Percentiles rank a stretch among this genome's conserved stretches.
These are phyloP conservation scores for Parauchenoglanis ngamensis DNA, from an alignment of 2,797 vertebrate species.

Conservation along the genomic window DNA sequence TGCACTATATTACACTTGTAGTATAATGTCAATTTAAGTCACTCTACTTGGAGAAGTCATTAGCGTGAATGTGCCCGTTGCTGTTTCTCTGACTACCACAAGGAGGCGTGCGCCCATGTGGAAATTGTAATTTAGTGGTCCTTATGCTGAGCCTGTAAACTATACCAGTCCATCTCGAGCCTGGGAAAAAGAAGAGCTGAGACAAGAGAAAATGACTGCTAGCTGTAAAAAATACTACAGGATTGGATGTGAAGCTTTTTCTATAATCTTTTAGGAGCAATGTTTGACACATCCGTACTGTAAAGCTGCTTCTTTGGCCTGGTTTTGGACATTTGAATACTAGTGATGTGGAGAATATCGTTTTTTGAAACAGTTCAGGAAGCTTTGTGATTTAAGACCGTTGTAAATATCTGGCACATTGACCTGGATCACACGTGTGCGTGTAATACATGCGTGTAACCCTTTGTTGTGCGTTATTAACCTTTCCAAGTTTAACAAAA, in stretches of 20 bases:
- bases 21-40: neutral
- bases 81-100: conserved; percentile 64
- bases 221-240: conserved; percentile 14
- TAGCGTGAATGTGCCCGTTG: conserved; percentile 26
- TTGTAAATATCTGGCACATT: neutral
- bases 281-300: neutral
- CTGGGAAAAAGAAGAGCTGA: conserved; percentile 41
- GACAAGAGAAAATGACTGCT: neutral
- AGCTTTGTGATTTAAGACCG: neutral
- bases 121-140: conserved; percentile 51
- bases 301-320: neutral
- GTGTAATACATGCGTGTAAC: neutral
- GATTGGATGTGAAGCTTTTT: neutral
- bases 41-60: neutral
- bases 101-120: conserved; percentile 72
- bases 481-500: neutral
- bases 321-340: neutral
- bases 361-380: neutral
- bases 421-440: neutral
- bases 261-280: neutral
- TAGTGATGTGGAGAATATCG: neutral
- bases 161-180: conserved; percentile 42
- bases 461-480: neutral
- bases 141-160: conserved; percentile 60
- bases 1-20: neutral